These are phyloP conservation scores for Labeo catla DNA, from an alignment of 2,113 vertebrate genomes.

Conservation along the genomic window DNA sequence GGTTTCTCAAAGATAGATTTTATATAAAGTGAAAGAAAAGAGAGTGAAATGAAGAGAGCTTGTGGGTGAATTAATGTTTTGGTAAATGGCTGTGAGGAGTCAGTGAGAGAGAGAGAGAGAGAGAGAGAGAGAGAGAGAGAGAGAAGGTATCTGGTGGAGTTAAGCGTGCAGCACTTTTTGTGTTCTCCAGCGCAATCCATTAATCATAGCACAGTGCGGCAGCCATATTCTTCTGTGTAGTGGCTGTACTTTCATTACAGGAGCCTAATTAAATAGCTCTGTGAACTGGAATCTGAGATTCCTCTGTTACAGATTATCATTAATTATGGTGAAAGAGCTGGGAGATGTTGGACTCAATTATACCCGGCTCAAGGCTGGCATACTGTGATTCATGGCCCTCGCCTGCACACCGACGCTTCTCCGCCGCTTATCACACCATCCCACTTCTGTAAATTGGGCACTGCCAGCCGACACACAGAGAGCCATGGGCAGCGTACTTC, in stretches of 20 bases:
- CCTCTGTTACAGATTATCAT: constrained; percentile 99
- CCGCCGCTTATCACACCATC: constrained; percentile 98
- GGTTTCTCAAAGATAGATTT: neutral
- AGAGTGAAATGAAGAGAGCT: constrained; percentile 73
- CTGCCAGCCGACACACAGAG: constrained; percentile 99
- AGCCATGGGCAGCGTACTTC: constrained; percentile 98
- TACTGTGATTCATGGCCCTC: constrained; percentile 98
- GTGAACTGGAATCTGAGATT: constrained; percentile 99
- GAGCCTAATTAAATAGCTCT: constrained; percentile 99
- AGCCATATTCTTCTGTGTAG: constrained; percentile 97
- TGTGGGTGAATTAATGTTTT: constrained; percentile 86
- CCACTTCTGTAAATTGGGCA: constrained; percentile 99
- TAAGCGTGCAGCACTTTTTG: constrained; percentile 99
- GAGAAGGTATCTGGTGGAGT: constrained; percentile 91
- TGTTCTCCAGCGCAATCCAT: constrained; percentile 99
- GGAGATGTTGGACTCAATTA: constrained; percentile 99
- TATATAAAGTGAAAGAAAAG: constrained; percentile 44
- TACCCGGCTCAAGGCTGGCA: constrained; percentile 99
- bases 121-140: constrained; percentile 48
- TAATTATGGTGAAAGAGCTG: constrained; percentile 99
- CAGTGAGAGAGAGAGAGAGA: constrained; percentile 68
- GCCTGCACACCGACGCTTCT: constrained; percentile 91
- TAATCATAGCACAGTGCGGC: constrained; percentile 92
- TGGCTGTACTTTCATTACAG: constrained; percentile 99
- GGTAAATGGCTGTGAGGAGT: constrained; percentile 93